phyloP scores from a whole-genome alignment of 2,888 invertebrate species.

The Chrysodeixis includens region DNA sequence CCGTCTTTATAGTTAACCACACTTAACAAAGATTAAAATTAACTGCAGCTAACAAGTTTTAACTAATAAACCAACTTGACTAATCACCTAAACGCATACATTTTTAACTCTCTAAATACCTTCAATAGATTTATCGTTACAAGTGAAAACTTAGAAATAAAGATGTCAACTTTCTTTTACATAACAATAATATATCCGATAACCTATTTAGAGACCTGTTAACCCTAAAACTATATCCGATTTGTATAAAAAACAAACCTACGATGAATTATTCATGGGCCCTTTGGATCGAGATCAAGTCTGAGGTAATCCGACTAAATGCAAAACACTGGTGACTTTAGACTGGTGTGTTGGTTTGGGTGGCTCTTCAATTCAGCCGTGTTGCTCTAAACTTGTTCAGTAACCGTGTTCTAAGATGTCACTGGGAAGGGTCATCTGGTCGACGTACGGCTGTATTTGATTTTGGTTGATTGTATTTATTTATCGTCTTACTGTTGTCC shows the following conservation, averaged over 20 bases:
- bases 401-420: conserved; percentile 60
- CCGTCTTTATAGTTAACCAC: not conserved
- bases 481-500: conserved; percentile 32
- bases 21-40: not conserved
- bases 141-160: conserved; percentile 48
- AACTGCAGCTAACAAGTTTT: not conserved
- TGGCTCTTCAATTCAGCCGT: conserved; percentile 39
- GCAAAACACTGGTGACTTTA: conserved; percentile 17
- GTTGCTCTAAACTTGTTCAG: conserved; percentile 52
- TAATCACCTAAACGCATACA: conserved; percentile 11
- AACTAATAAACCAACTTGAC: conserved; percentile 14
- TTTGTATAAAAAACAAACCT: conserved; percentile 48
- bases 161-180: conserved; percentile 56
- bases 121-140: conserved; percentile 35
- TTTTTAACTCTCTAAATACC: conserved; percentile 44
- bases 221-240: conserved; percentile 62
- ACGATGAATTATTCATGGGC: conserved; percentile 59
- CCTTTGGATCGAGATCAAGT: conserved; percentile 51
- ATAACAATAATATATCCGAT: conserved; percentile 49
- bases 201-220: conserved; percentile 47
- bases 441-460: conserved; percentile 37
- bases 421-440: conserved; percentile 51
- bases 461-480: conserved; percentile 49
- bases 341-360: conserved; percentile 12
- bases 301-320: conserved; percentile 40